Conservation (phyloP, 2,797 vertebrate species). For the Darevskia nairensis region DNA sequence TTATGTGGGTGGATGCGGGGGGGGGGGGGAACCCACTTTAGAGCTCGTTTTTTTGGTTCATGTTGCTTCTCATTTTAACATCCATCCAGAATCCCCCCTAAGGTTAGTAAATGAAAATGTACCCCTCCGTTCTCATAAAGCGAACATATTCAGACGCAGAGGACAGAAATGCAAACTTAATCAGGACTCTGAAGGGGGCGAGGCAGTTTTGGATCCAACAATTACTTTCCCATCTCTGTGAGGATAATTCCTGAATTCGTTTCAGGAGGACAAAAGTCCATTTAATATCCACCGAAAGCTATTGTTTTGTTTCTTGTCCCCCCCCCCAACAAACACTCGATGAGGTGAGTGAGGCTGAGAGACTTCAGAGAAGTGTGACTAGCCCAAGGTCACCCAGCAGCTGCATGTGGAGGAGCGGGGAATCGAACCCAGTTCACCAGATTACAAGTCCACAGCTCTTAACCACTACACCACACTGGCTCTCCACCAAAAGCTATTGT, state of each 20-base stretch:
- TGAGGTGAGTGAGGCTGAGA: too few species aligned
- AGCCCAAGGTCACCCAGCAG: too few species aligned
- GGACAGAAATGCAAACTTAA: neutral
- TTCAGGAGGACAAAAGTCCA: neutral
- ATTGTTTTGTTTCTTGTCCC: too few species aligned
- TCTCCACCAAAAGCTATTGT: neutral
- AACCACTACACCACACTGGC: too few species aligned
- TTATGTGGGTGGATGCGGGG: conserved; percentile 42
- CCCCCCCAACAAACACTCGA: too few species aligned
- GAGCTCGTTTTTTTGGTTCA: conserved; percentile 48
- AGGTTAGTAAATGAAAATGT: conserved; percentile 31
- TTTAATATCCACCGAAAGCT: conserved; percentile 10
- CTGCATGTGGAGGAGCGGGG: too few species aligned
- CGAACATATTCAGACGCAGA: conserved; percentile 27
- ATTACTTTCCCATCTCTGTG: conserved; percentile 38
- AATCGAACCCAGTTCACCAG: too few species aligned
- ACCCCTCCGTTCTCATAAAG: neutral
- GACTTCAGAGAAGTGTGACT: too few species aligned
- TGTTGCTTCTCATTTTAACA: conserved; percentile 51
- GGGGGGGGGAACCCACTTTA: conserved; percentile 51
- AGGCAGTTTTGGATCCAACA: neutral
- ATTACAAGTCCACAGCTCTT: too few species aligned
- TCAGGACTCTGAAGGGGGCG: neutral
- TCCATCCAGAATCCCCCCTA: conserved; percentile 9
- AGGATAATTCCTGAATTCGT: neutral